Base-by-base conservation (phyloP, 1,140 invertebrate species). In the Theocolax elegans region DNA sequence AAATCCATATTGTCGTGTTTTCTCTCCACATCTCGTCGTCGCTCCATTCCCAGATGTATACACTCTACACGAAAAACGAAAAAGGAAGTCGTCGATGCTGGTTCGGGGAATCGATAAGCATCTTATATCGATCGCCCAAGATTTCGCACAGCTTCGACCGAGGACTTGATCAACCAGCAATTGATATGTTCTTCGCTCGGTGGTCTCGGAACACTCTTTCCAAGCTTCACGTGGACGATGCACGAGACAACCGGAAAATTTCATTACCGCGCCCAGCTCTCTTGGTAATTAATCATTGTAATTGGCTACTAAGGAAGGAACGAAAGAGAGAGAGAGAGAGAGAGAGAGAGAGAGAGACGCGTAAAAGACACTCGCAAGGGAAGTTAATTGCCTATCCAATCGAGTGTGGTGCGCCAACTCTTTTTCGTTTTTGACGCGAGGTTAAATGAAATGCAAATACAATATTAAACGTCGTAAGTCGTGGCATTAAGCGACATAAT, bases 251-350 rank as follows among this genome's bases (percentile, higher is more conserved):
- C 25, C 40, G 59, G 58, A 46, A 63, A 69, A 63, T 56, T 58
- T 64, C 67, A 63, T 64, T 70, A 54, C 3, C 59, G 42, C 27
- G 29, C 19, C 9, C 19, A n/a, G 2, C 31, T 15, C 38, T 44
- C 12, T 9, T 1, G 35, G 67, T 48, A 62, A 69, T 69, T 69
- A 69, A 69, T 69, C 67, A 69, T 63, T 48, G 59, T 23, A 40
- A 62, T 62, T 69, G 67, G 58, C 59, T 58, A 6, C 25, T 23
- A 15, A 42, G 40, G 15, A 51, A 19, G 27, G 35, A 12, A 13
- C 0, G 51, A 7, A 15, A 29, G 13, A 46, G 25, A 6, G 42
- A 64, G 42, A 48, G 59, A 58, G 54, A 40, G 54, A 58, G 31
- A 40, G 35, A 58, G 54, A 21, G 31, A 19, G 13, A 35, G 56